Conservation (phyloP, 2,797 vertebrate species). For the Simalia tracyae region DNA sequence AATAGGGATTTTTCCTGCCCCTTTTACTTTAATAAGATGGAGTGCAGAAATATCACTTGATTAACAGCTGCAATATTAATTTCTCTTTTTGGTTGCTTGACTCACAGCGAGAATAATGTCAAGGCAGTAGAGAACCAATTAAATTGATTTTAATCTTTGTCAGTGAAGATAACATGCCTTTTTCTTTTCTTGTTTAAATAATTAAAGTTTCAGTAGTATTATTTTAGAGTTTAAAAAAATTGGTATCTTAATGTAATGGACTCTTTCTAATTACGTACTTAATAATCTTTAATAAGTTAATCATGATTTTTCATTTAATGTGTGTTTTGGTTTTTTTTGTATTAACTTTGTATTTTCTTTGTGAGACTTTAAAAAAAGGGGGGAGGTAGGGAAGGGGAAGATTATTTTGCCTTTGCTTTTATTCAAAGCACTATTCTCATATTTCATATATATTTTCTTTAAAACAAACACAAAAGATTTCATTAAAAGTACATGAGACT, state of each 20-base stretch:
- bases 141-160: constrained; percentile 88
- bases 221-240: constrained; percentile 83
- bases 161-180: constrained; percentile 82
- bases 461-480: constrained; percentile 36
- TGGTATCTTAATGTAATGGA: constrained; percentile 82
- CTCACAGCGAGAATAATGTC: constrained; percentile 82
- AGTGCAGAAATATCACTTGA: constrained; percentile 77
- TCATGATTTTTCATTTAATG: constrained; percentile 79
- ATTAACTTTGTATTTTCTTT: constrained; percentile 78
- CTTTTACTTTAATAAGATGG: constrained; percentile 69
- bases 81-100: constrained; percentile 83
- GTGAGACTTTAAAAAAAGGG: constrained; percentile 62
- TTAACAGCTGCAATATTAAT: constrained; percentile 83
- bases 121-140: constrained; percentile 83
- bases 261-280: constrained; percentile 82
- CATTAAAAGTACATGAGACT: constrained; percentile 27
- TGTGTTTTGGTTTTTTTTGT: constrained; percentile 70
- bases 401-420: constrained; percentile 45
- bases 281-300: constrained; percentile 84
- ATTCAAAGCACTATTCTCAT: constrained; percentile 44
- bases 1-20: constrained; percentile 44
- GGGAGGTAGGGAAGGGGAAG: constrained; percentile 52
- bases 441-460: constrained; percentile 44
- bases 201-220: constrained; percentile 85
- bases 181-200: constrained; percentile 84